These are phyloP conservation scores for Porites evermanni DNA, from an alignment of 92 coral and sea anemone genomes.

Conservation along the genomic window DNA sequence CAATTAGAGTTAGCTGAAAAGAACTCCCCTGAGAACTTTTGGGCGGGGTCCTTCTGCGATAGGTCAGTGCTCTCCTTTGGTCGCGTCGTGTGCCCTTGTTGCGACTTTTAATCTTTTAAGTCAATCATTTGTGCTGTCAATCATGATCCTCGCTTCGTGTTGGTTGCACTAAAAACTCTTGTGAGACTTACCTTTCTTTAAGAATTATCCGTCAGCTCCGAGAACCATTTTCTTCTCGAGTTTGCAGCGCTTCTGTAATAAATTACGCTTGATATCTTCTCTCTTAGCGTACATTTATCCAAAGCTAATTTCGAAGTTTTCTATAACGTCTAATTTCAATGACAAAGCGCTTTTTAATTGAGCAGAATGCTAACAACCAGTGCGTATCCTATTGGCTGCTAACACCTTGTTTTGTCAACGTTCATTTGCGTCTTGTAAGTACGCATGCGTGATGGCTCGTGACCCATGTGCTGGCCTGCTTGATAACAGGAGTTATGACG, in stretches of 20 bases:
- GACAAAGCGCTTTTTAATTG: conserved; percentile 26
- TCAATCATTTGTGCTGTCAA: not conserved
- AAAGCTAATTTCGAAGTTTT: conserved; percentile 15
- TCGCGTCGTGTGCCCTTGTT: not conserved
- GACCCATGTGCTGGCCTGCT: conserved; percentile 73
- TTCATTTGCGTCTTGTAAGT: conserved; percentile 3
- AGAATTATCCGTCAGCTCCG: not conserved
- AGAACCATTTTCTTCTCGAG: not conserved
- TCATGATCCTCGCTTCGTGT: not conserved
- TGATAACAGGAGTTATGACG: not conserved
- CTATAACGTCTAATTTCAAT: conserved; percentile 24
- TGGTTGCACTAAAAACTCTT: too few relatives aligned
- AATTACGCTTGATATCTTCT: conserved; percentile 3
- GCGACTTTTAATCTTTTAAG: not conserved
- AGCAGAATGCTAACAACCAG: conserved; percentile 17
- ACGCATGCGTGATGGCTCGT: conserved; percentile 71
- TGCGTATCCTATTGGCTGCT: conserved; percentile 25
- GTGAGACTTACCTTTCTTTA: too few relatives aligned
- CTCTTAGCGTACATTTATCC: not conserved
- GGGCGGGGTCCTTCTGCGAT: not conserved
- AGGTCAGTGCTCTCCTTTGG: not conserved
- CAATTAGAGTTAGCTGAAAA: not conserved
- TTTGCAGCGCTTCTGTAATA: not conserved
- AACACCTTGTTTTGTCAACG: conserved; percentile 59
- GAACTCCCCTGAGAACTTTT: conserved; percentile 10